Percentiles rank a stretch among this genome's conserved stretches.
phyloP scores from a whole-genome alignment of 2,888 invertebrate genomes.

The Lacanobia wlatinum region DNA sequence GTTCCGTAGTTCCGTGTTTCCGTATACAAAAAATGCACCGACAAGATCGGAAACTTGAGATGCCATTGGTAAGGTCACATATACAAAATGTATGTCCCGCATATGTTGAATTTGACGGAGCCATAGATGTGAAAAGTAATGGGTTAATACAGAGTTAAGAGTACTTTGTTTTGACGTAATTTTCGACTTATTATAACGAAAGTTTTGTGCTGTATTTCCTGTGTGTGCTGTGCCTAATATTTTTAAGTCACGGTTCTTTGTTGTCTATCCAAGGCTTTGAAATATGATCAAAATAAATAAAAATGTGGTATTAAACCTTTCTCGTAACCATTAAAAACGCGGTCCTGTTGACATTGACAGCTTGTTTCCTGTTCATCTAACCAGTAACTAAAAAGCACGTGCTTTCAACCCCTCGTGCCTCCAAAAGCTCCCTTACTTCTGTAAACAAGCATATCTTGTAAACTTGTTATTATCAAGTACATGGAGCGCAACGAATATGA shows the following conservation, averaged over 20 bases:
- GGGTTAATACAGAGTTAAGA: background rate
- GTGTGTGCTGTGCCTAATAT: background rate
- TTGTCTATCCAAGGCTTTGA: background rate
- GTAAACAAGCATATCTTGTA: constrained; percentile 21
- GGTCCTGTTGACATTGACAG: background rate
- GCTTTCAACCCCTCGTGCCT: background rate
- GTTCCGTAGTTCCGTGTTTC: constrained; percentile 35
- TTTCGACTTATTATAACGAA: background rate
- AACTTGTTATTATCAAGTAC: constrained; percentile 15
- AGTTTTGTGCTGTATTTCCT: background rate
- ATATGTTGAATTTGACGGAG: background rate
- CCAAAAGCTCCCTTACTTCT: constrained; percentile 11
- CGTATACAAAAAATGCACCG: constrained; percentile 39
- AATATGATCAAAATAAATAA: background rate
- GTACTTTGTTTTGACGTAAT: background rate
- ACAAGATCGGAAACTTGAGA: constrained; percentile 44
- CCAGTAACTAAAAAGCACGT: background rate
- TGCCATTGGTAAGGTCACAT: constrained; percentile 47
- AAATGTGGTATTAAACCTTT: background rate
- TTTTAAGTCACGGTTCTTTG: background rate
- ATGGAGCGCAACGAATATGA: constrained; percentile 41
- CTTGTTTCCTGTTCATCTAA: background rate
- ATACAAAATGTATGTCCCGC: constrained; percentile 21
- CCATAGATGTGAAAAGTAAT: background rate
- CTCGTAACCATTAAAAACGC: background rate